Evolutionary conservation across 2,888 invertebrate species (phyloP).

Genomic region (Sepioteuthis lessoniana): DNA sequence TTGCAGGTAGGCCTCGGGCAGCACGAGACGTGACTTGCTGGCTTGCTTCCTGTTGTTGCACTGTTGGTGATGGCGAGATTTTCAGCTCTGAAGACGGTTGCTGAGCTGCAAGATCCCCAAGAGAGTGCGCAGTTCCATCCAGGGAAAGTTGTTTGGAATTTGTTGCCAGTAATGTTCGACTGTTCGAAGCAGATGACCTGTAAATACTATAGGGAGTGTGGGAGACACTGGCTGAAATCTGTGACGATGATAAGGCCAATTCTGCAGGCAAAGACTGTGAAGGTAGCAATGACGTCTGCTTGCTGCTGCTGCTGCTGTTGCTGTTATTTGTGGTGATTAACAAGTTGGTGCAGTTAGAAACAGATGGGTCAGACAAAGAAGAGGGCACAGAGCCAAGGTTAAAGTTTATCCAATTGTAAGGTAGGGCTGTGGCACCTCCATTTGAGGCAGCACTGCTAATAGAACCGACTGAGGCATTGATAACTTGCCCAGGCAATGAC

Average conservation of each 20-base stretch:
- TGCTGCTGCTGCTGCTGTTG: background rate
- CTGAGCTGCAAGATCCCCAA: constrained; percentile 16
- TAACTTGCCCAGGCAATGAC: constrained; percentile 40
- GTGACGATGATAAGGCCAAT: constrained; percentile 40
- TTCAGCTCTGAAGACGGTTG: background rate
- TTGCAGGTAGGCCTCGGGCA: background rate
- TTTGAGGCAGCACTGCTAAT: constrained; percentile 34
- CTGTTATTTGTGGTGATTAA: background rate
- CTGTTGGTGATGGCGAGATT: background rate
- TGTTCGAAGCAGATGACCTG: constrained; percentile 40
- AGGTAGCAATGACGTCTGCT: background rate
- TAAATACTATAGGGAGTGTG: background rate
- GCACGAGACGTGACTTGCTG: background rate
- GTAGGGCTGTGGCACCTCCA: constrained; percentile 8
- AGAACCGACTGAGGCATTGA: constrained; percentile 35
- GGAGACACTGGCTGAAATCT: constrained; percentile 40
- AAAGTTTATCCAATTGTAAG: constrained; percentile 39
- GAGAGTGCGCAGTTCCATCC: background rate
- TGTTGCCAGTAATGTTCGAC: constrained; percentile 37
- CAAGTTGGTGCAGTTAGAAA: constrained; percentile 35
- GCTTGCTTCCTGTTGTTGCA: background rate
- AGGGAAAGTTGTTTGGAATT: background rate
- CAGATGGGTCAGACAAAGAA: background rate
- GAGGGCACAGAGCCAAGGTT: constrained; percentile 35
- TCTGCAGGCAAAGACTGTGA: constrained; percentile 43